phyloP scores from a whole-genome alignment of 2,797 vertebrate species.

The Benthosema pterotum region DNA sequence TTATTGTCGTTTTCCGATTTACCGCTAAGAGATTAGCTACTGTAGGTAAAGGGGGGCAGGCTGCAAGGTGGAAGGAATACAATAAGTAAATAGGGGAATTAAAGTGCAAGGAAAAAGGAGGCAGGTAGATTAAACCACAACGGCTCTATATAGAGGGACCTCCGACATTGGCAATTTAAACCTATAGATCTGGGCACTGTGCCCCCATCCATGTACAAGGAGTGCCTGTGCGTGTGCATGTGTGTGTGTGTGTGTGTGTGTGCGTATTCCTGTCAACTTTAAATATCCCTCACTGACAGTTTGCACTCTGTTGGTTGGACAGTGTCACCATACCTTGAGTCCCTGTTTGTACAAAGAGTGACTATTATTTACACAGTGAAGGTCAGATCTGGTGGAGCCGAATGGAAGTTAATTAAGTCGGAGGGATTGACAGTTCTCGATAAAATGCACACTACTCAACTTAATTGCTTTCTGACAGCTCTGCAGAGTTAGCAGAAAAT shows the following conservation, averaged over 20 bases:
- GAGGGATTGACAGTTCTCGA: constrained; percentile 77
- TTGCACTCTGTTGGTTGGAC: constrained; percentile 19
- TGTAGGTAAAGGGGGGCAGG: constrained; percentile 45
- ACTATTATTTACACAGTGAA: constrained; percentile 77
- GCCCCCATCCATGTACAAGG: constrained; percentile 15
- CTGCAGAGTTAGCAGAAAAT: constrained; percentile 74
- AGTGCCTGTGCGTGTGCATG: not conserved
- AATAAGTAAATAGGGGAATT: not conserved
- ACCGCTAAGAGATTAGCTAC: constrained; percentile 58
- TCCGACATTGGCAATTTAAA: constrained; percentile 43
- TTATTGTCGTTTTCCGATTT: constrained; percentile 40
- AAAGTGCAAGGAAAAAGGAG: not conserved
- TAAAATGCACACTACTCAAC: constrained; percentile 77
- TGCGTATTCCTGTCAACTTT: constrained; percentile 6
- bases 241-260: not conserved
- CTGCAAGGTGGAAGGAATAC: constrained; percentile 10
- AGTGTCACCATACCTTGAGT: constrained; percentile 42
- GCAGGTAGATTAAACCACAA: not conserved
- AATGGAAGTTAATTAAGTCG: constrained; percentile 76
- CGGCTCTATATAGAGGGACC: constrained; percentile 12
- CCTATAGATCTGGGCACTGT: constrained; percentile 26
- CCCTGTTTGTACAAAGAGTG: constrained; percentile 44
- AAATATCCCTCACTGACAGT: constrained; percentile 33
- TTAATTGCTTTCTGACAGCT: constrained; percentile 84
- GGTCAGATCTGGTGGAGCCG: constrained; percentile 71